Percentiles rank a stretch among this genome's conserved stretches.
Evolutionary conservation across 2,113 vertebrate species (phyloP).

Genomic region (Monarcha castaneiventris): DNA sequence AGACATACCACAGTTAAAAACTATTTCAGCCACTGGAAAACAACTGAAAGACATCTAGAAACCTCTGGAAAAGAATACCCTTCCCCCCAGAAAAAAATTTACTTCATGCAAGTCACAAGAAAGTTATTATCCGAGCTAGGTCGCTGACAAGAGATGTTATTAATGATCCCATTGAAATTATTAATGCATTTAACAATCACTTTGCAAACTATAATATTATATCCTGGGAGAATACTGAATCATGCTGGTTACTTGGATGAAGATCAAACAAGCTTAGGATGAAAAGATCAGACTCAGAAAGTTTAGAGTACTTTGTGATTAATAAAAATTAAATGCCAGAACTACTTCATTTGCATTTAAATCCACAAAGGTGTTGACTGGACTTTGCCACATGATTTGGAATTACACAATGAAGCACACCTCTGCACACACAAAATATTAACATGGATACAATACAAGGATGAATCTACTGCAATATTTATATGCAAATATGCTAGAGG

Average conservation of each 20-base stretch:
- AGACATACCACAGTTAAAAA: slow-evolving; percentile 58
- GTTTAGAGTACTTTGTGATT: slow-evolving; percentile 52
- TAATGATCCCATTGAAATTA: slow-evolving; percentile 75
- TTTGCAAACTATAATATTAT: slow-evolving; percentile 68
- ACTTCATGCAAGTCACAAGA: slow-evolving; percentile 74
- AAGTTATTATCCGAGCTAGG: slow-evolving; percentile 73
- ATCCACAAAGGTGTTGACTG: not conserved
- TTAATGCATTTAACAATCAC: slow-evolving; percentile 68
- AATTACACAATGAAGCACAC: not conserved
- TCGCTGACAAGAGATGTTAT: slow-evolving; percentile 74
- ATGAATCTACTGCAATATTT: not conserved
- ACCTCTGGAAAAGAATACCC: slow-evolving; percentile 60
- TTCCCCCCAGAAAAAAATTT: not conserved
- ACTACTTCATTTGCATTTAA: slow-evolving; percentile 36
- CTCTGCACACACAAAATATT: not conserved
- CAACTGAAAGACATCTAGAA: slow-evolving; percentile 68
- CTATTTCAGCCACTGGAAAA: slow-evolving; percentile 69
- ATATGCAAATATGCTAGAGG: not conserved
- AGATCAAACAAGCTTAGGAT: slow-evolving; percentile 69
- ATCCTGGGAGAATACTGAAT: slow-evolving; percentile 67
- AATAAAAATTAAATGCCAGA: slow-evolving; percentile 46
- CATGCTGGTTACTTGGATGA: slow-evolving; percentile 66
- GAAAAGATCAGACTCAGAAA: slow-evolving; percentile 68
- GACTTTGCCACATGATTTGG: not conserved
- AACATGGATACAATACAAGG: not conserved